phyloP scores from a whole-genome alignment of 2,888 invertebrate genomes.

The Polia nebulosa region DNA sequence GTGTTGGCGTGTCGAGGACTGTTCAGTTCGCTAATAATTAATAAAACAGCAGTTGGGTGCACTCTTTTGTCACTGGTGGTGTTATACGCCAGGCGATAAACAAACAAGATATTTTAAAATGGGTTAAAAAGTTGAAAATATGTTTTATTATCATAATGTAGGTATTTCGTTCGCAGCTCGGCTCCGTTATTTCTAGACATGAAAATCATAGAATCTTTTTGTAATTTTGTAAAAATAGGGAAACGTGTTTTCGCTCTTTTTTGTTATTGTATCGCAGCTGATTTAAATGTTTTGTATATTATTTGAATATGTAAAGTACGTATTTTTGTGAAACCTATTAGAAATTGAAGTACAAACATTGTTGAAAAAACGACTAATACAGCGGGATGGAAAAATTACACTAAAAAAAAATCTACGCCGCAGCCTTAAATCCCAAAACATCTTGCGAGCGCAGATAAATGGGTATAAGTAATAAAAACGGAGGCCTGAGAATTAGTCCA shows the following conservation, averaged over 20 bases:
- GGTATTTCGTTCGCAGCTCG: slow-evolving; percentile 11
- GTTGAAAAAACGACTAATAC: too few species aligned
- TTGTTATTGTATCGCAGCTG: background rate
- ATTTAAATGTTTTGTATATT: background rate
- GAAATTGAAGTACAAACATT: too few species aligned
- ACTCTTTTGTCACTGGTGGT: background rate
- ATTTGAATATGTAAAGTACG: too few species aligned
- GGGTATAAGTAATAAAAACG: slow-evolving; percentile 29
- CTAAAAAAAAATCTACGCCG: background rate
- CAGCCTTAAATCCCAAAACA: background rate
- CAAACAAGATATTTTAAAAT: background rate
- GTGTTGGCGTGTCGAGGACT: slow-evolving; percentile 41
- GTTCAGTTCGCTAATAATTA: slow-evolving; percentile 19
- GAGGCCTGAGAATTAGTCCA: slow-evolving; percentile 51
- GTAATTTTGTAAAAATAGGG: background rate
- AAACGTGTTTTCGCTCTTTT: background rate
- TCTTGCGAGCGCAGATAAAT: slow-evolving; percentile 18
- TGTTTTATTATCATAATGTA: slow-evolving; percentile 1
- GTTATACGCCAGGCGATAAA: background rate
- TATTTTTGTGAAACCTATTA: too few species aligned
- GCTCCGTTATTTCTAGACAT: background rate
- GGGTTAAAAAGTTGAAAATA: slow-evolving; percentile 5
- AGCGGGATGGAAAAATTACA: background rate
- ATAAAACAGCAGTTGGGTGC: slow-evolving; percentile 22
- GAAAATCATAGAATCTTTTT: slow-evolving; percentile 5